Base-by-base conservation (phyloP, 2,113 vertebrate genomes). In the Circaetus cinerascens region DNA sequence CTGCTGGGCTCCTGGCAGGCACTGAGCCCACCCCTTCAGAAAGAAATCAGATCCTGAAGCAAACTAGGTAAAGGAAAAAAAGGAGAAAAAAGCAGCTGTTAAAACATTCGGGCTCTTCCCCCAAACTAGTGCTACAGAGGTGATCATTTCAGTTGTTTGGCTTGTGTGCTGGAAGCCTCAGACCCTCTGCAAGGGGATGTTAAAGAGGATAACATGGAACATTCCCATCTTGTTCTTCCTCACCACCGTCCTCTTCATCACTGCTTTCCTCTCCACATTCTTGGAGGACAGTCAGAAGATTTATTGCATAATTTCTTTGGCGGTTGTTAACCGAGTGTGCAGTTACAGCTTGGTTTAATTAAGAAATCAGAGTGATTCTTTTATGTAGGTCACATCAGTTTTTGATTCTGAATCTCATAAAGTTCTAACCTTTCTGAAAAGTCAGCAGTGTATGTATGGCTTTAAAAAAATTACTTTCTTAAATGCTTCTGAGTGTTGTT, bases 31-130 rank as follows among this genome's bases (percentile, higher is more conserved):
- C 96, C 97, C 98, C 95, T 97, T 98, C 96, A 85, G 97, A 96
- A 97, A 97, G 96, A 98, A 99, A 98, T 98, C 93, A 97, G 98
- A 98, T 98, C 98, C 97, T 96, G 97, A 98, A 97, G 97, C 96
- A 95, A 98, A 97, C 97, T 97, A 97, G 92, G 95, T 98, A 98
- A 98, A 98, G 95, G 95, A 75, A 94, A 95, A 97, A 97, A 96
- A 97, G 97, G 26, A 96, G 93, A 97, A 97, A 98, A 97, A 89
- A 90, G 94, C 99, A 99, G 99, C 99, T 99, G 99, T 99, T 99
- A 98, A 99, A 99, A 99, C 98, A 99, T 98, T 98, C 95, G 88
- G 94, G 78, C 82, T 97, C 88, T 95, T 41, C 68, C 87, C 77
- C 72, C 83, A 81, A 27, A 59, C 12, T 68, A 59, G 72, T 80